Conservation (phyloP, 2,888 invertebrate species). For the Polymixis flavicincta region DNA sequence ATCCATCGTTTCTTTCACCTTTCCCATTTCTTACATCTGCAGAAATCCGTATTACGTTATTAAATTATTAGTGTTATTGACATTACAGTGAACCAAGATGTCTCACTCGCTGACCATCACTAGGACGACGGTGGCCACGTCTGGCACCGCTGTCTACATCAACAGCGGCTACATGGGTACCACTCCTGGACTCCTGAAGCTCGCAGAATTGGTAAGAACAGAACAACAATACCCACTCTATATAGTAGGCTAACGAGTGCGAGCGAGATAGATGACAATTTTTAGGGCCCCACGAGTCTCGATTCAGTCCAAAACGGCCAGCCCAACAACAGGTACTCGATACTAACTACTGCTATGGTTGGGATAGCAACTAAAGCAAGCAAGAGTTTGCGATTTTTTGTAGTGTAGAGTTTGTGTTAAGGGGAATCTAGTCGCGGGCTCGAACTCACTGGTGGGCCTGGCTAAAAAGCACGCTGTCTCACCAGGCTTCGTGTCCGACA, state of each 20-base stretch:
- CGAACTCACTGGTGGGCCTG: too few relatives aligned
- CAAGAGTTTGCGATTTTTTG: background rate
- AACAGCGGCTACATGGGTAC: slow-evolving; percentile 96
- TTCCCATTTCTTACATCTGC: background rate
- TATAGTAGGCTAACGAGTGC: too few relatives aligned
- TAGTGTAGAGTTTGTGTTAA: background rate
- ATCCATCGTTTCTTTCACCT: background rate
- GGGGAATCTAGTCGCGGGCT: too few relatives aligned
- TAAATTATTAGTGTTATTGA: slow-evolving; percentile 1
- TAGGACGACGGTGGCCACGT: slow-evolving; percentile 94
- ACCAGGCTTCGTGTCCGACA: too few relatives aligned
- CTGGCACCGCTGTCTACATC: slow-evolving; percentile 94
- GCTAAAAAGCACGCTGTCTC: too few relatives aligned
- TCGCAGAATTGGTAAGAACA: slow-evolving; percentile 94
- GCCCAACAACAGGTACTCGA: background rate
- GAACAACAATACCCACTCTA: background rate
- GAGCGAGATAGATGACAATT: too few relatives aligned
- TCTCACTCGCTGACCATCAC: slow-evolving; percentile 97
- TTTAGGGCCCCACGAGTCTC: too few relatives aligned
- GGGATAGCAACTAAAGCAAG: background rate
- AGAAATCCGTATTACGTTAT: background rate
- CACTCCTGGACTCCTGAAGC: slow-evolving; percentile 94
- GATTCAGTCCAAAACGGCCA: too few relatives aligned
- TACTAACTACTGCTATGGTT: background rate
- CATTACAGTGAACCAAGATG: slow-evolving; percentile 90